Evolutionary conservation across 2,888 invertebrate species (phyloP).

Genomic region (Cybosia mesomella): DNA sequence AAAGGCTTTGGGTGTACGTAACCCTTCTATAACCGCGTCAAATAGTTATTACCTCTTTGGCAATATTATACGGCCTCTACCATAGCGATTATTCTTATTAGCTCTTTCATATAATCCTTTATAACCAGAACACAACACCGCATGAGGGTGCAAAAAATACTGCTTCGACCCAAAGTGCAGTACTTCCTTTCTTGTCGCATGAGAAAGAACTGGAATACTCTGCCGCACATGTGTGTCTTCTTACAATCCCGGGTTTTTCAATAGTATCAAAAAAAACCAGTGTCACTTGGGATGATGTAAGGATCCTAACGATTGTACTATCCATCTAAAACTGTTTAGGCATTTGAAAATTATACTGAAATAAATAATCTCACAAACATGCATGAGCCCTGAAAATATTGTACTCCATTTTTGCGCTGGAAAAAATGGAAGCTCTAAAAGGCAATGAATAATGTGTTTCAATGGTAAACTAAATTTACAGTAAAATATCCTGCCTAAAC

Average conservation of each 20-base stretch:
- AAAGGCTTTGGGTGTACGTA: not conserved
- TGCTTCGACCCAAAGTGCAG: too few relatives aligned
- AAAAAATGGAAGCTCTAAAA: not conserved
- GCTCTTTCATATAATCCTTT: not conserved
- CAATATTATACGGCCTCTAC: not conserved
- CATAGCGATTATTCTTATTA: not conserved
- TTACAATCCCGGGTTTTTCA: too few relatives aligned
- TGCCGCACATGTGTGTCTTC: too few relatives aligned
- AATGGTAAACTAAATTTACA: not conserved
- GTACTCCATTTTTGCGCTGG: not conserved
- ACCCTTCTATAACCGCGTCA: not conserved
- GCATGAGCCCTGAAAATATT: not conserved
- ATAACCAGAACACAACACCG: not conserved
- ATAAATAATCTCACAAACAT: not conserved
- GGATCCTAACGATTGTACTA: not conserved
- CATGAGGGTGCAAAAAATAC: too few relatives aligned
- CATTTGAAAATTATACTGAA: not conserved
- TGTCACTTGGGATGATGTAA: too few relatives aligned
- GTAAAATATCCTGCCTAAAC: not conserved
- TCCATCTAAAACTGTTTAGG: not conserved
- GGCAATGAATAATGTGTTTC: constrained; percentile 1
- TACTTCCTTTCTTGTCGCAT: not conserved
- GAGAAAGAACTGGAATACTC: not conserved
- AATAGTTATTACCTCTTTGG: not conserved
- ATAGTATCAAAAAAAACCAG: not conserved